A percentile compares a stretch with the other conserved stretches of the same genome.
phyloP scores from a whole-genome alignment of 2,888 invertebrate species.

The Acronicta leporina region DNA sequence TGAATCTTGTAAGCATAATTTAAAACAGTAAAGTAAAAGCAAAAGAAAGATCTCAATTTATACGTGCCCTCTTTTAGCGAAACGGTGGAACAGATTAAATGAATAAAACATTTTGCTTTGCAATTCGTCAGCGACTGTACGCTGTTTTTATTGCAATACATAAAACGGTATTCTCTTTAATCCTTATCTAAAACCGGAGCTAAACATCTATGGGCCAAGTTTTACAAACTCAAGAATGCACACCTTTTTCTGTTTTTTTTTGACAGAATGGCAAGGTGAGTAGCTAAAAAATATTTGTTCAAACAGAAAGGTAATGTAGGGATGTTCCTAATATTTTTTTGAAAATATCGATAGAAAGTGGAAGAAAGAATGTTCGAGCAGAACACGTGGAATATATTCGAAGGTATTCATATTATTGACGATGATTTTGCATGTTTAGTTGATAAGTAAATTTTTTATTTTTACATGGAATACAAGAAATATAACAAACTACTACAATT shows the following conservation, averaged over 20 bases:
- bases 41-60: conserved; percentile 19
- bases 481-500: too few species aligned
- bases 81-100: conserved; percentile 23
- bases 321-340: neutral
- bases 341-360: too few species aligned
- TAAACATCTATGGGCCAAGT: conserved; percentile 12
- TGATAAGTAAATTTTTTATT: too few species aligned
- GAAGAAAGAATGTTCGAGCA: too few species aligned
- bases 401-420: too few species aligned
- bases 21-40: neutral
- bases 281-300: conserved; percentile 71
- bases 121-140: conserved; percentile 34
- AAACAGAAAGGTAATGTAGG: conserved; percentile 66
- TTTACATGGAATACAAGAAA: too few species aligned
- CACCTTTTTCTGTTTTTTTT: conserved; percentile 36
- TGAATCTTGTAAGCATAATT: neutral
- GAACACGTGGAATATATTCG: too few species aligned
- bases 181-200: conserved; percentile 44
- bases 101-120: conserved; percentile 46
- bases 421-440: too few species aligned
- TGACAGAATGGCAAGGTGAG: conserved; percentile 39
- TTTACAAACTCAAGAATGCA: conserved; percentile 29
- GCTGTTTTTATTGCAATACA: conserved; percentile 29
- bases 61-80: conserved; percentile 14
- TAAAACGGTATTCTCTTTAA: conserved; percentile 42